These are phyloP conservation scores for Danio albolineatus DNA, from an alignment of 2,797 vertebrate species.

Conservation along the genomic window DNA sequence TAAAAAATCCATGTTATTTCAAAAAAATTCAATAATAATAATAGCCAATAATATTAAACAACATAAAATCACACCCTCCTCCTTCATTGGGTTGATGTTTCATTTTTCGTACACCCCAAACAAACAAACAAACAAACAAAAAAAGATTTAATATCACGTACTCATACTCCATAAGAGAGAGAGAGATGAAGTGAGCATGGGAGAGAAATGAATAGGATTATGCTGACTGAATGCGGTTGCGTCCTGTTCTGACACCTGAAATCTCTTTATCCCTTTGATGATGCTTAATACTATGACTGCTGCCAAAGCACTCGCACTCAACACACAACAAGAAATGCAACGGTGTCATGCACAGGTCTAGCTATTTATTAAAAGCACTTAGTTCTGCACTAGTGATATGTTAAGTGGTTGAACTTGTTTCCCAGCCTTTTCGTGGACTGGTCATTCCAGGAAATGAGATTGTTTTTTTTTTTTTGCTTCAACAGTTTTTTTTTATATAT, in stretches of 20 bases:
- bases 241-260: constrained; percentile 74
- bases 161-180: neutral
- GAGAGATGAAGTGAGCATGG: constrained; percentile 23
- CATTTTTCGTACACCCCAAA: too few species aligned
- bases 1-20: too few species aligned
- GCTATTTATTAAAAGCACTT: neutral
- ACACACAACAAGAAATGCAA: neutral
- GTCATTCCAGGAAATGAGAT: neutral
- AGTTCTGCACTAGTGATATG: neutral
- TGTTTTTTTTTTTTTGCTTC: too few species aligned
- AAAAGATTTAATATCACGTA: neutral
- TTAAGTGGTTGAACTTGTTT: neutral
- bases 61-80: too few species aligned
- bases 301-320: constrained; percentile 68
- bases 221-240: constrained; percentile 16
- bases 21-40: too few species aligned
- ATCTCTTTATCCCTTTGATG: constrained; percentile 77
- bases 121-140: neutral
- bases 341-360: neutral
- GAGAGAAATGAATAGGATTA: constrained; percentile 50
- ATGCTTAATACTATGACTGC: constrained; percentile 76
- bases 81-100: too few species aligned
- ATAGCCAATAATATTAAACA: too few species aligned
- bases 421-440: neutral
- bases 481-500: too few species aligned